These are phyloP conservation scores for Volucella bombylans DNA, from an alignment of 2,888 invertebrate species.

Conservation along the genomic window DNA sequence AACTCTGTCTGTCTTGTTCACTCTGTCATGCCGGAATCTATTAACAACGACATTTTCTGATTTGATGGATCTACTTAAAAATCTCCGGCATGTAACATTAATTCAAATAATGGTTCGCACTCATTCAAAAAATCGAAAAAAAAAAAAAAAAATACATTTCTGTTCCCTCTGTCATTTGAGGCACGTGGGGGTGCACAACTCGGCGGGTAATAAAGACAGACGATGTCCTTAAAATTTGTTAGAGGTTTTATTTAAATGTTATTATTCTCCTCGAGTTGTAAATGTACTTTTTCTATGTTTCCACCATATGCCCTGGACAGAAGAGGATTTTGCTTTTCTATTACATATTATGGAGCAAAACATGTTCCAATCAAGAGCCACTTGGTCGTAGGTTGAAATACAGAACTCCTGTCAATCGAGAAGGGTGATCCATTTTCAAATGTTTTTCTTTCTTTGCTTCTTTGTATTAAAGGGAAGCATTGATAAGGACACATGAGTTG, in stretches of 20 bases:
- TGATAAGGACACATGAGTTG: too few species aligned
- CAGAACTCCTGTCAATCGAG: too few species aligned
- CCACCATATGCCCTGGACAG: slow-evolving; percentile 13
- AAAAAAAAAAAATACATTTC: neutral
- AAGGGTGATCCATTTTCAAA: too few species aligned
- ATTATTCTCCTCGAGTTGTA: slow-evolving; percentile 33
- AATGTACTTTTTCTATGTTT: slow-evolving; percentile 25
- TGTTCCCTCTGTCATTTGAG: neutral
- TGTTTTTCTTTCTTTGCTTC: too few species aligned
- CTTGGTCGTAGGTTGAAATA: too few species aligned
- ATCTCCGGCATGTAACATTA: slow-evolving; percentile 43
- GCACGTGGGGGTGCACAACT: slow-evolving; percentile 5
- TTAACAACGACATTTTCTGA: slow-evolving; percentile 58
- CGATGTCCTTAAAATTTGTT: slow-evolving; percentile 60
- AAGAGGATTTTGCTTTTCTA: too few species aligned
- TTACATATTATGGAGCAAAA: too few species aligned
- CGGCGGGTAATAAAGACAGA: slow-evolving; percentile 17
- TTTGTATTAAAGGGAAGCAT: too few species aligned
- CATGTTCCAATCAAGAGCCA: too few species aligned
- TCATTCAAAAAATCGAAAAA: slow-evolving; percentile 16
- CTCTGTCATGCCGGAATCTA: slow-evolving; percentile 8
- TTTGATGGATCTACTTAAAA: slow-evolving; percentile 57
- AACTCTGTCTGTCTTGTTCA: neutral
- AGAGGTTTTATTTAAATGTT: slow-evolving; percentile 56
- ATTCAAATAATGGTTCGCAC: slow-evolving; percentile 27